phyloP scores from a whole-genome alignment of 2,797 vertebrate species.

The Catharus ustulatus region DNA sequence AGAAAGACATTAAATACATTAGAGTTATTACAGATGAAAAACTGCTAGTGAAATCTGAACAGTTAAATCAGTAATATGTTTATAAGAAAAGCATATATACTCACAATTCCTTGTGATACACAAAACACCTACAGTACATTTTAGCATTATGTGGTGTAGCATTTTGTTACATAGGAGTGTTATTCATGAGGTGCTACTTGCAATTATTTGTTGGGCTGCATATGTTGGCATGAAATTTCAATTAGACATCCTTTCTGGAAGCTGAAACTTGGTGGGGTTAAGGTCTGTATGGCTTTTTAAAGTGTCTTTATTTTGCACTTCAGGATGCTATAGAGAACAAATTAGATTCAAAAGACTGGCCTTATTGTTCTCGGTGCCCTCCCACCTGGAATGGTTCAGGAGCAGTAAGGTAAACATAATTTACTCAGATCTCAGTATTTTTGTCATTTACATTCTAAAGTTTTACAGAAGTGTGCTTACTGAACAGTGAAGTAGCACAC shows the following conservation, averaged over 20 bases:
- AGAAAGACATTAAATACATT: neutral
- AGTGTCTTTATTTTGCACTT: slow-evolving; percentile 8
- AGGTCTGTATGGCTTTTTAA: neutral
- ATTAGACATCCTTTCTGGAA: neutral
- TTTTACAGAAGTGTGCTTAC: rapidly evolving
- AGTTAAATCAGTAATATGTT: neutral
- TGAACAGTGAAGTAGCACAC: neutral
- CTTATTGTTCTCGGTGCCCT: slow-evolving; percentile 89
- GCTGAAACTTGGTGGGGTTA: neutral
- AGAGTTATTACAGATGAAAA: neutral
- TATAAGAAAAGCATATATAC: neutral
- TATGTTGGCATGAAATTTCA: neutral
- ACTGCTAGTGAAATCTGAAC: neutral
- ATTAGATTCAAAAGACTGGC: slow-evolving; percentile 91
- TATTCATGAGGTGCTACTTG: neutral
- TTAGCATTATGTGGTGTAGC: neutral
- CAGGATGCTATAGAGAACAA: slow-evolving; percentile 97
- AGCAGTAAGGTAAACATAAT: slow-evolving; percentile 85
- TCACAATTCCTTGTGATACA: neutral
- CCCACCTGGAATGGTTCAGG: slow-evolving; percentile 94
- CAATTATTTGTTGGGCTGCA: neutral
- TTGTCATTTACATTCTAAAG: neutral
- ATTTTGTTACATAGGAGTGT: neutral
- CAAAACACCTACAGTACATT: neutral
- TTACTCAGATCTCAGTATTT: neutral